Base-by-base conservation (phyloP, 2,113 vertebrate genomes). In the Grammomys surdaster region DNA sequence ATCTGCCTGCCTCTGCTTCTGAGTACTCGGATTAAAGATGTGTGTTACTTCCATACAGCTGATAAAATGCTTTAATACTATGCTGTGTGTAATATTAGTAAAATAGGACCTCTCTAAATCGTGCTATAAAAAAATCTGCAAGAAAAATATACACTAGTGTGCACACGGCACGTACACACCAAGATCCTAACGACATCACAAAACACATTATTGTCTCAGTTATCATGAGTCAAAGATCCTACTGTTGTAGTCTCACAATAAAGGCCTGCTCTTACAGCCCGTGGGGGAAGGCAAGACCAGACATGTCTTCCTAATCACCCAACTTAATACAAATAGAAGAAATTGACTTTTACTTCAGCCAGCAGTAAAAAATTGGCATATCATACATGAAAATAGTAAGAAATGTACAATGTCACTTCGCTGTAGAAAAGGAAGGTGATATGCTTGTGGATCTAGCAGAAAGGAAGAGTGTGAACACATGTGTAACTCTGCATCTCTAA, bases 151-250 rank as follows among this genome's bases (percentile, higher is more conserved):
- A n/a, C 95, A 70, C 69, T 26, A 90, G 26, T 80, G 13, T 40
- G 13, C 17, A 6, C 60, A 65, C 9, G 54, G 77, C 65, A 63
- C 24, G 72, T 33, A 24, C 2, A 51, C 48, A 20, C 69, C 91
- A 95, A 95, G 26, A 36, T 97, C 97, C 97, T 90, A 72, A 82
- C 95, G 97, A 97, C 77, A 92, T 98, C 97, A 98, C 88, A 97
- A 96, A 96, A 82, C 81, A 69, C 95, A 95, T 97, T 97, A 72
- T 95, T 95, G 67, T 93, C 95, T 97, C 96, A 89, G 31, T 67
- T 81, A 67, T 75, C 63, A 58, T 77, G 90, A 40, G 85, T 91
- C 97, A 93, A 43, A 95, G 95, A 95, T 95, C 72, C 73, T 86
- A 7, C 4, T 67, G 69, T 54, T 75, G 12, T 70, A 63, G 33